Evolutionary conservation across 2,797 vertebrate species (phyloP), one percentile per base, ranked within the genome.

Genomic region (Hypotaenidia okinawae): DNA sequence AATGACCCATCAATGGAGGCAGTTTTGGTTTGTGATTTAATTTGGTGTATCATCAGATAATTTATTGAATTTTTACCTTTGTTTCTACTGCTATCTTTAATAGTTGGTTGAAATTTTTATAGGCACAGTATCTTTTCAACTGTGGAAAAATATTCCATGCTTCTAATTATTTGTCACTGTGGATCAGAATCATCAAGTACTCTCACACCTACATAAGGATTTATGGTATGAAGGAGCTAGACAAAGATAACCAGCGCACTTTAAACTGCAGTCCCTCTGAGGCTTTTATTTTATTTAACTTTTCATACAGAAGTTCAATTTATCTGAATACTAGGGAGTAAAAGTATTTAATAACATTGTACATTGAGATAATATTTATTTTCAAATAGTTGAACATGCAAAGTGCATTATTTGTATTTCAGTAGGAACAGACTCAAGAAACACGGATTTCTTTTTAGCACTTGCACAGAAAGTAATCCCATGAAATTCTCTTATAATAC

Each of bases 361-460:
- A 41, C 33, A n/a, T n/a, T 73, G 30, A 84, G 51, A 39, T 79
- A 66, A 35, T 85, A 70, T 79, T 87, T 83, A 24, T 45, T 87
- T 89, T 62, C 18, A 94, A 84, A 55, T n/a, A 59, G 51, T 41
- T 75, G 63, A 80, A 76, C 85, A 84, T 66, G 54, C 58, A 21
- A 45, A 91, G 43, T 82, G 19, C 52, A 75, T 90, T 93, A 61
- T 35, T 95, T 93, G 33, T 75, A 84, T 39, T 92, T 94, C 10
- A 2, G 64, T 77, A 95, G 87, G 75, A 97, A 81, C 18, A 77
- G 39, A 89, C 67, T 85, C 62, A 96, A 91, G 52, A 92, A 94
- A 79, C 87, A 84, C 90, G 47, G 5, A 47, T 95, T 95, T 39
- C 13, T 73, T 75, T 85, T 95, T 95, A 84, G 67, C 89, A n/a